phyloP scores from a whole-genome alignment of 2,797 vertebrate species.

The Muscicapa comitata region DNA sequence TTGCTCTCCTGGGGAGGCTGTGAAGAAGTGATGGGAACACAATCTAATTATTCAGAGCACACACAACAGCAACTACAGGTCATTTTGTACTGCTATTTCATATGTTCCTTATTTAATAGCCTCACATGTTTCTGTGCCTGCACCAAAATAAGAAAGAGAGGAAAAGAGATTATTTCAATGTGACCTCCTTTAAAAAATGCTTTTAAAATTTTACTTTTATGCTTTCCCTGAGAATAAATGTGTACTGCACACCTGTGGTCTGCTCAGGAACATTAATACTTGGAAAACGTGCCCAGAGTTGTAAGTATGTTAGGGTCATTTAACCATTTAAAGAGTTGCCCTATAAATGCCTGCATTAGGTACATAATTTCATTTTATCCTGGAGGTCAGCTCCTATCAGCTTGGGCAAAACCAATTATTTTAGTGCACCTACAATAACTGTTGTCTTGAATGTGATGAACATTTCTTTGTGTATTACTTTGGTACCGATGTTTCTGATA shows the following conservation, averaged over 20 bases:
- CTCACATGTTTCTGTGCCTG: not conserved
- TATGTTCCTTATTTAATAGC: not conserved
- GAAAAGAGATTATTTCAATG: not conserved
- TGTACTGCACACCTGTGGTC: not conserved
- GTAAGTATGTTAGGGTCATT: not conserved
- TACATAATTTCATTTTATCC: not conserved
- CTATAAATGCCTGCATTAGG: not conserved
- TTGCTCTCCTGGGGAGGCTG: not conserved
- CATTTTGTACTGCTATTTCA: not conserved
- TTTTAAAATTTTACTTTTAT: not conserved
- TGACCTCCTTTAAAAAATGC: not conserved
- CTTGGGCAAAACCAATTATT: not conserved
- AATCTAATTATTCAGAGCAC: not conserved
- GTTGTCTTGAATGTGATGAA: not conserved
- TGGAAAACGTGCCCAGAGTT: not conserved
- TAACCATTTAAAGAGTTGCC: not conserved
- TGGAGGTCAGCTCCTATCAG: not conserved
- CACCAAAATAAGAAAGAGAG: not conserved
- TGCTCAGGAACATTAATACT: not conserved
- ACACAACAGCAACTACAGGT: not conserved
- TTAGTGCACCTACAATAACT: not conserved
- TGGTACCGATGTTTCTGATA: not conserved
- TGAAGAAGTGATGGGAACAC: not conserved
- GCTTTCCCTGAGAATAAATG: not conserved
- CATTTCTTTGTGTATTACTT: not conserved